A percentile compares a stretch with the other conserved stretches of the same genome.
These are phyloP conservation scores for Lanius collurio DNA, from an alignment of 2,113 vertebrate genomes.

Conservation along the genomic window DNA sequence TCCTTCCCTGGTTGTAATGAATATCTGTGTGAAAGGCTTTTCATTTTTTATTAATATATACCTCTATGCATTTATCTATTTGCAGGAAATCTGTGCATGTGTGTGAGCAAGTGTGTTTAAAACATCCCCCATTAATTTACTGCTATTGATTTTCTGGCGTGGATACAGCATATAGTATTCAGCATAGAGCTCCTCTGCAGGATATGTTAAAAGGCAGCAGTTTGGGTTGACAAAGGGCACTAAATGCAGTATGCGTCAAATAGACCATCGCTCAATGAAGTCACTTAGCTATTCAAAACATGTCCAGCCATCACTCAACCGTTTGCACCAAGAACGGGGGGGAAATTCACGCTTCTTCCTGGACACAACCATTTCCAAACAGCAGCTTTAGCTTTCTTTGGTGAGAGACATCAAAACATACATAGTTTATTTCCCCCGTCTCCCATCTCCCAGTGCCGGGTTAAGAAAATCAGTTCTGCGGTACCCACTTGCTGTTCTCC, in stretches of 20 bases:
- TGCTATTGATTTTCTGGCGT: constrained; percentile 74
- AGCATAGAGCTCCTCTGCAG: constrained; percentile 81
- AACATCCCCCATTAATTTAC: constrained; percentile 76
- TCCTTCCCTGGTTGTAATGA: constrained; percentile 50
- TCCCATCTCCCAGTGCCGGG: neutral
- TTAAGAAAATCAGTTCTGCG: constrained; percentile 61
- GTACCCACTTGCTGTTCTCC: constrained; percentile 25
- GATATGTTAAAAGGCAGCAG: constrained; percentile 76
- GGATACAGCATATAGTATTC: constrained; percentile 77
- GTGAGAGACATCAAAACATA: constrained; percentile 37
- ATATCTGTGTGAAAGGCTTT: constrained; percentile 61
- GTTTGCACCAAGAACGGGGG: constrained; percentile 75
- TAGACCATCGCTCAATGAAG: constrained; percentile 84
- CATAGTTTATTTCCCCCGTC: constrained; percentile 15
- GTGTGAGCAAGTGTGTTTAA: constrained; percentile 50
- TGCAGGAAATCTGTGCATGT: constrained; percentile 15
- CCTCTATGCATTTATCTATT: constrained; percentile 22
- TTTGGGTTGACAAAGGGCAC: constrained; percentile 81
- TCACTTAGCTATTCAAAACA: constrained; percentile 87
- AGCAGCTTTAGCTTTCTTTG: constrained; percentile 53
- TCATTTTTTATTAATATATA: constrained; percentile 51
- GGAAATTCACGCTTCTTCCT: constrained; percentile 23
- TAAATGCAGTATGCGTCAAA: constrained; percentile 89
- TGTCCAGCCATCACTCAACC: constrained; percentile 82
- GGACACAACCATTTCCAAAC: constrained; percentile 47